Evolutionary conservation across 1,140 invertebrate species (phyloP), one percentile per base, ranked within the genome.

Genomic region (Stratiolaelaps scimitus): DNA sequence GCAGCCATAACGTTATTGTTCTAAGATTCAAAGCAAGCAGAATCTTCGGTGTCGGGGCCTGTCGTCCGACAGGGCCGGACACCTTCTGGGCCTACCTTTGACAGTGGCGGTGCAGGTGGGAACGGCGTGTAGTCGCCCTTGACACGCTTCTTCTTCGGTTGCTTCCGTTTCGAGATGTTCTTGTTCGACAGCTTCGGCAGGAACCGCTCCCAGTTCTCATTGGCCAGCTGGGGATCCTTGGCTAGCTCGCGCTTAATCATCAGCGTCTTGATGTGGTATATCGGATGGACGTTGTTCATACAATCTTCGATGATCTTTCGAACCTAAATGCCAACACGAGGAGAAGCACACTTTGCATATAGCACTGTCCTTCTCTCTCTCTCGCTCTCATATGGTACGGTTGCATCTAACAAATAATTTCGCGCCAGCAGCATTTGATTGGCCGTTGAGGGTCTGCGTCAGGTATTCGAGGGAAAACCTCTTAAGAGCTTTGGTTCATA

Each of bases 211-310:
- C 96, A 99, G 74, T 87, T 92, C 78, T 98, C 91, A 79, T 93
- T 85, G 75, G 85, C 89, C 26, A 98, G 73, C 71, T 85, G 84
- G 0, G 88, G 85, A 80, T 98, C 89, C 70, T 90, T 96, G 67
- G 86, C 84, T 26, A 99, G 76, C 79, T 98, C 93, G 72, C 84
- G 80, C 76, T 98, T 98, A 53, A 98, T 95, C 93, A 98, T 98
- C 13, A 99, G 76, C 19, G 88, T 85, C 65, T 98, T 98, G 0
- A 99, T 94, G 73, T 96, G 96, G 74, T 98, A 98, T 74, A 98
- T 93, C n/a, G 95, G 95, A 80, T 99, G 95, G 67, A 98, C 84
- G 75, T 99, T 99, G 73, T 92, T 92, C 92, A 99, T 97, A 71
- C 68, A 69, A 66, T 99, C 94, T 74, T 90, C 85, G 6, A 92